Conservation (phyloP, 2,797 vertebrate genomes). For the Craterocephalus amniculus region DNA sequence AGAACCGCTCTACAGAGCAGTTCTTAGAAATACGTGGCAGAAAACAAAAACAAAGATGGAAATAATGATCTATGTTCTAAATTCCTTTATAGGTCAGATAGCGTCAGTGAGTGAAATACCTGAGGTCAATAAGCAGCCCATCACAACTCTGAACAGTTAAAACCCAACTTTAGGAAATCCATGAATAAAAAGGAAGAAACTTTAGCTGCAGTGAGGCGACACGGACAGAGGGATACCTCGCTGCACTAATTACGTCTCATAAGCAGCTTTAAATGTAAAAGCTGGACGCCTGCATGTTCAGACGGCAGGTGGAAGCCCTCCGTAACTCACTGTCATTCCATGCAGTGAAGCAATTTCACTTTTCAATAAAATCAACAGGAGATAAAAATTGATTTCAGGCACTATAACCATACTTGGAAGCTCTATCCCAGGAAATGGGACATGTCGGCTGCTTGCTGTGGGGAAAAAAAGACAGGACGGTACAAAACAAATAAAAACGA, state of each 20-base stretch:
- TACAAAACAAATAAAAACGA: constrained; percentile 44
- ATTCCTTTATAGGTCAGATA: background rate
- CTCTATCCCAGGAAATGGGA: constrained; percentile 76
- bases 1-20: background rate
- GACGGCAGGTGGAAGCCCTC: constrained; percentile 44
- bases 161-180: background rate
- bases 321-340: constrained; percentile 46
- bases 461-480: constrained; percentile 53
- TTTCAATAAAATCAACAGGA: constrained; percentile 18
- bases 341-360: constrained; percentile 48
- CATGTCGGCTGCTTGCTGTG: constrained; percentile 59
- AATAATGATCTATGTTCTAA: background rate
- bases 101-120: background rate
- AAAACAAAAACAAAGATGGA: background rate
- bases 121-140: background rate
- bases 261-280: background rate
- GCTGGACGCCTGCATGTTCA: background rate
- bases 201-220: background rate
- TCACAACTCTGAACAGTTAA: background rate
- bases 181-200: background rate
- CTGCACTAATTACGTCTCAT: background rate
- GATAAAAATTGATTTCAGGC: constrained; percentile 23
- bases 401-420: constrained; percentile 76
- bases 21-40: background rate
- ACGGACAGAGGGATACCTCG: background rate